Evolutionary conservation across 1,140 invertebrate genomes (phyloP), one percentile per base, ranked within the genome.

Genomic region (Drosophila ficusphila): DNA sequence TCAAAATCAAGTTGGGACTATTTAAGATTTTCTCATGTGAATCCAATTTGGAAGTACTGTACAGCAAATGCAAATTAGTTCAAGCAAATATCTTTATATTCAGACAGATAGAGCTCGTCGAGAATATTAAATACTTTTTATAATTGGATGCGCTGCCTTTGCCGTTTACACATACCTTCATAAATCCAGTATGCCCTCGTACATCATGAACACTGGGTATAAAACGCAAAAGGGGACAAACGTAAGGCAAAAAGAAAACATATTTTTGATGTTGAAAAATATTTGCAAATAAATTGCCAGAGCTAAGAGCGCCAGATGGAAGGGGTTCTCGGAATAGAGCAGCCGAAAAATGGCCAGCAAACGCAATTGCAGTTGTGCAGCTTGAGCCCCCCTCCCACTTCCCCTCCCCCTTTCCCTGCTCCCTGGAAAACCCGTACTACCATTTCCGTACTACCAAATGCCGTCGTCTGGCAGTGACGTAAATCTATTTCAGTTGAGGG

Each of bases 401-500:
- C n/a, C n/a, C n/a, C n/a, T 7, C 14, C 36, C 7, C 36, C 12
- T 3, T 18, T 8, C 34, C 33, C 12, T 41, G 8, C 53, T 5
- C 47, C 23, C 18, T 12, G 16, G 1, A 39, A 14, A 31, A n/a
- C 23, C 18, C 19, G 9, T 14, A 6, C 4, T 11, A 5, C 27
- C 27, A 18, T 11, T 44, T 44, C 21, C 21, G 41, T 25, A 44
- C 31, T 46, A 27, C 42, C 42, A 46, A 58, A 48, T 23, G 62
- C 69, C 58, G 42, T 77, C 53, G 82, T 70, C 81, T 88, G 81
- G 23, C 77, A 88, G 82, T 88, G 82, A 86, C 81, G 81, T 88
- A 86, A 86, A 86, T 86, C 81, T 86, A 86, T 86, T 86, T 86
- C 81, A 86, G 81, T 86, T 86, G 81, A 86, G 81, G 81, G 81